Conservation (phyloP, 2,888 invertebrate species). For the Drosophila falleni region DNA sequence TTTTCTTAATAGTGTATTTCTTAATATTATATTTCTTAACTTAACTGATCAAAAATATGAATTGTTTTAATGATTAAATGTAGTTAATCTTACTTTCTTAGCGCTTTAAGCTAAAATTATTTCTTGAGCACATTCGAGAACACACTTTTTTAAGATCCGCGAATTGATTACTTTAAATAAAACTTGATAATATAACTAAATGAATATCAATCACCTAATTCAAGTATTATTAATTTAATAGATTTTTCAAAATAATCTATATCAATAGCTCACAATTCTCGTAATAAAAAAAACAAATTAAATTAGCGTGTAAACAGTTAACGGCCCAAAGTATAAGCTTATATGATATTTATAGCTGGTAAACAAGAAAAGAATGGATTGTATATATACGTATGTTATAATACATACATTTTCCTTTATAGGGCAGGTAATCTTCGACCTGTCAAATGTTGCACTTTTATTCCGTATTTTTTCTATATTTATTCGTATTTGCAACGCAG, state of each 20-base stretch:
- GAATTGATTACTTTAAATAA: too few relatives aligned
- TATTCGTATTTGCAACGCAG: conserved; percentile 48
- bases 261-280: neutral
- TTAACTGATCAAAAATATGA: too few relatives aligned
- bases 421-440: conserved; percentile 59
- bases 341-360: conserved; percentile 7
- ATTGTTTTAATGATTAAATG: too few relatives aligned
- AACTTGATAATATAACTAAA: too few relatives aligned
- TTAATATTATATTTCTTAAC: too few relatives aligned
- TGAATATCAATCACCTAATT: too few relatives aligned
- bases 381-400: neutral
- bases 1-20: too few relatives aligned
- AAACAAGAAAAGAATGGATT: neutral
- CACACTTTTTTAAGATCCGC: too few relatives aligned
- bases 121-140: too few relatives aligned
- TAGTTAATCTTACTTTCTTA: too few relatives aligned
- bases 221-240: neutral
- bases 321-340: neutral
- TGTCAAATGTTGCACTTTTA: conserved; percentile 64
- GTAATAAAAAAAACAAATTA: neutral
- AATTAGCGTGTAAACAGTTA: neutral
- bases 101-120: too few relatives aligned
- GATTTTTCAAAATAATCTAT: neutral
- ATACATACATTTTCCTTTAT: conserved; percentile 23
- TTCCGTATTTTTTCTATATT: conserved; percentile 45